Evolutionary conservation across 2,113 vertebrate species (phyloP).

Genomic region (Chaetodon auriga): DNA sequence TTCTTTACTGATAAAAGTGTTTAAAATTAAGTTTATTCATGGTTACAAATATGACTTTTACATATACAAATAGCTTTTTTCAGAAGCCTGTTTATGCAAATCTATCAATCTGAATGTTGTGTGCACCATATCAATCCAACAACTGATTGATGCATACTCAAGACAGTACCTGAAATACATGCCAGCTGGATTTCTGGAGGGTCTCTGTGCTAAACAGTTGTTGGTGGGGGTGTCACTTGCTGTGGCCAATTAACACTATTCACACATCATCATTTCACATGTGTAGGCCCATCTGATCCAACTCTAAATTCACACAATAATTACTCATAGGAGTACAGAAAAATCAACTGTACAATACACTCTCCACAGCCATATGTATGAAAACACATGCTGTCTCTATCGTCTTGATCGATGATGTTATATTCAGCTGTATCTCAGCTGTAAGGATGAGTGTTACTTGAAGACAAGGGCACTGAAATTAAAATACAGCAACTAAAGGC

Average conservation of each 20-base stretch:
- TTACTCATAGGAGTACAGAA: not conserved
- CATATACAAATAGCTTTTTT: not conserved
- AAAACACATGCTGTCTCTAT: not conserved
- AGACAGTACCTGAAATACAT: not conserved
- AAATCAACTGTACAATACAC: not conserved
- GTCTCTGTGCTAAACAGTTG: not conserved
- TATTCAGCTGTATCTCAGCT: no score
- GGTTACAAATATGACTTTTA: no score
- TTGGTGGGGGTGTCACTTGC: conserved; percentile 6
- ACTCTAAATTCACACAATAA: not conserved
- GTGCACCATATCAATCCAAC: not conserved
- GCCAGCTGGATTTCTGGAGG: conserved; percentile 8
- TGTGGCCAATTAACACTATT: conserved; percentile 36
- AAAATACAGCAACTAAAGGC: not conserved
- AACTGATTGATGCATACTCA: not conserved
- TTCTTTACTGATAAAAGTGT: not conserved
- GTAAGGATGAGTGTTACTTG: not conserved
- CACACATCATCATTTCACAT: not conserved
- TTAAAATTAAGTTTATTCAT: not conserved
- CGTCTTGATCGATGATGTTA: not conserved
- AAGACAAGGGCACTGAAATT: not conserved
- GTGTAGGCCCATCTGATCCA: not conserved
- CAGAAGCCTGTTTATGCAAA: not conserved
- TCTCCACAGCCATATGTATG: not conserved
- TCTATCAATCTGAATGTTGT: no score